Evolutionary conservation across 2,888 invertebrate species (phyloP).

Genomic region (Colletes collaris): DNA sequence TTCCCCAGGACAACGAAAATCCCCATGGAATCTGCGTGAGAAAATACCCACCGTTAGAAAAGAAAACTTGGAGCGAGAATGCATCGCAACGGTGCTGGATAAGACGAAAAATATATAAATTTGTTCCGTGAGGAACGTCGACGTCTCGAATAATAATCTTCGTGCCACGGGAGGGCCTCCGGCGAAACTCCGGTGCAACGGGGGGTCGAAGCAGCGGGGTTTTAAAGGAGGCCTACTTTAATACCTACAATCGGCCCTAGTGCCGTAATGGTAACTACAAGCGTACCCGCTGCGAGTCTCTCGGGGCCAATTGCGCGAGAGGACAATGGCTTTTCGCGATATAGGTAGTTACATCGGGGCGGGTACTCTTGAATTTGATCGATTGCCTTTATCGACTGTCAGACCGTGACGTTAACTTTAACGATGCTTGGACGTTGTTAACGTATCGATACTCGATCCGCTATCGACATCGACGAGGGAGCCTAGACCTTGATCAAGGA

Average conservation of each 20-base stretch:
- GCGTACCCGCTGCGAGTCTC: conserved; percentile 23
- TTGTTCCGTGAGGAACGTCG: not conserved
- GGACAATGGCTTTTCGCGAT: not conserved
- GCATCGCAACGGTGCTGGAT: too few relatives aligned
- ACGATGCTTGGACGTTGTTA: not conserved
- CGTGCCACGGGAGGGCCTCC: not conserved
- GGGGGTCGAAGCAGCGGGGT: not conserved
- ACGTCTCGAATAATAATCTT: not conserved
- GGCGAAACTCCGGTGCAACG: not conserved
- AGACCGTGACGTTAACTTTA: not conserved
- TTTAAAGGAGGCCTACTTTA: not conserved
- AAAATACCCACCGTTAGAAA: not conserved
- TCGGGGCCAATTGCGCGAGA: conserved; percentile 20
- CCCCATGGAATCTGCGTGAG: conserved; percentile 84
- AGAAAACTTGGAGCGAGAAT: too few relatives aligned
- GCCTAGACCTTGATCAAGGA: too few relatives aligned
- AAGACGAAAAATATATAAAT: too few relatives aligned
- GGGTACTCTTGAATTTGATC: not conserved
- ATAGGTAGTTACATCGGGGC: not conserved
- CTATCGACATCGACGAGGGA: not conserved
- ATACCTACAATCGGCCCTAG: conserved; percentile 9
- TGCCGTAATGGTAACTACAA: not conserved
- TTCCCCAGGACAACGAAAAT: conserved; percentile 95
- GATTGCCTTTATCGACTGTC: not conserved
- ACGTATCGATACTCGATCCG: conserved; percentile 4